Percentiles rank a stretch among this genome's conserved stretches.
Evolutionary conservation across 2,888 invertebrate species (phyloP).

Genomic region (Atherix ibis): DNA sequence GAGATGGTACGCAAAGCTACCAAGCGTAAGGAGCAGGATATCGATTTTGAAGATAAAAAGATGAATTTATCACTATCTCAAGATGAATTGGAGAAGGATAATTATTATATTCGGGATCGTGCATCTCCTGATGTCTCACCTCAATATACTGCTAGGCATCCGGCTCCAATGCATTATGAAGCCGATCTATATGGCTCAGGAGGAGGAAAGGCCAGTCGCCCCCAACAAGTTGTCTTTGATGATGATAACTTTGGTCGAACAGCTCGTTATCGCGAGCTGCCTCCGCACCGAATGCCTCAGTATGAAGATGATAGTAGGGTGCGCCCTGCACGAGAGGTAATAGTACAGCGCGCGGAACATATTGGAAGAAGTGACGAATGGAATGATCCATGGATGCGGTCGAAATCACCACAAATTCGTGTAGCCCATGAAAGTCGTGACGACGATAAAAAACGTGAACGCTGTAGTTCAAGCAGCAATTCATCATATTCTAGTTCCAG

Average conservation of each 20-base stretch:
- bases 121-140: conserved; percentile 35
- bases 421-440: conserved; percentile 30
- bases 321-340: conserved; percentile 55
- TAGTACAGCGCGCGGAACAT: conserved; percentile 50
- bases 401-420: conserved; percentile 44
- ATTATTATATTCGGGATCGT: conserved; percentile 53
- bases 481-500: conserved; percentile 34
- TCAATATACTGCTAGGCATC: conserved; percentile 13
- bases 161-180: conserved; percentile 14
- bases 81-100: conserved; percentile 59
- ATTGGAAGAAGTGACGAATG: conserved; percentile 65
- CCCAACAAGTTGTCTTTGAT: conserved; percentile 27
- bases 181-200: conserved; percentile 27
- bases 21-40: conserved; percentile 85
- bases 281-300: conserved; percentile 39
- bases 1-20: conserved; percentile 85
- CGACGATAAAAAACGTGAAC: conserved; percentile 21
- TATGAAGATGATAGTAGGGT: conserved; percentile 41
- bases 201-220: conserved; percentile 19
- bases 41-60: conserved; percentile 91
- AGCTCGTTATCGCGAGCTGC: conserved; percentile 37
- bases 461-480: conserved; percentile 30
- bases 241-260: conserved; percentile 32
- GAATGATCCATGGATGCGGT: conserved; percentile 90
- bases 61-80: conserved; percentile 64